A percentile compares a stretch with the other conserved stretches of the same genome.
These are phyloP conservation scores for Xiphophorus maculatus DNA, from an alignment of 2,113 vertebrate genomes.

Conservation along the genomic window DNA sequence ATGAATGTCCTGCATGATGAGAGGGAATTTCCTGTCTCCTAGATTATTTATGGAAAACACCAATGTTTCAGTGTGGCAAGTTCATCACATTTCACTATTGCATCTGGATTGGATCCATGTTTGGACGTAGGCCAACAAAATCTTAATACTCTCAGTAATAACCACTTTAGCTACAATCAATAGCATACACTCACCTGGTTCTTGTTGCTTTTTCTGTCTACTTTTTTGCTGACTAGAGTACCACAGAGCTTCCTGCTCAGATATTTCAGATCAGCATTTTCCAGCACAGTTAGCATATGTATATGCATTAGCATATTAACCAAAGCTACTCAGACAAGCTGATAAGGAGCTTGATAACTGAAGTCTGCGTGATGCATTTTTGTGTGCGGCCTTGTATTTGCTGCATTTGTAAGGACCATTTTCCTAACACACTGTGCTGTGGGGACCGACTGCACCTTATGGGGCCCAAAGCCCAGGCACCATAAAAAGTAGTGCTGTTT, in stretches of 20 bases:
- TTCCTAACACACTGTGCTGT: too few relatives aligned
- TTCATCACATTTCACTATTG: too few relatives aligned
- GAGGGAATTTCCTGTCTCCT: too few relatives aligned
- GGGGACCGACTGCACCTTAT: too few relatives aligned
- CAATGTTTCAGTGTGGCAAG: too few relatives aligned
- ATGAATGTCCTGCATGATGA: too few relatives aligned
- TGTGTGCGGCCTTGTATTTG: too few relatives aligned
- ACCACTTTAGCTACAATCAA: conserved; percentile 37
- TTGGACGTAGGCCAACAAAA: conserved; percentile 43
- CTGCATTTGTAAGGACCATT: too few relatives aligned
- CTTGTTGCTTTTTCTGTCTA: neutral
- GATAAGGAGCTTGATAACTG: conserved; percentile 66
- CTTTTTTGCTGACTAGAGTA: conserved; percentile 45
- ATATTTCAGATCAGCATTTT: conserved; percentile 51
- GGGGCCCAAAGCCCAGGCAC: too few relatives aligned
- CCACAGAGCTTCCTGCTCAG: conserved; percentile 35
- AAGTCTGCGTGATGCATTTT: conserved; percentile 49
- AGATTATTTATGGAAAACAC: too few relatives aligned
- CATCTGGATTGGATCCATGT: conserved; percentile 9
- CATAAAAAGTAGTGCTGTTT: too few relatives aligned
- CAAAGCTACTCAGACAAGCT: conserved; percentile 39
- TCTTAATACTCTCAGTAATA: conserved; percentile 36
- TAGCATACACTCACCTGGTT: conserved; percentile 25
- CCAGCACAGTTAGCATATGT: conserved; percentile 51
- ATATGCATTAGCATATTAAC: conserved; percentile 44